phyloP scores from a whole-genome alignment of 2,888 invertebrate genomes.

The Bombylius major region DNA sequence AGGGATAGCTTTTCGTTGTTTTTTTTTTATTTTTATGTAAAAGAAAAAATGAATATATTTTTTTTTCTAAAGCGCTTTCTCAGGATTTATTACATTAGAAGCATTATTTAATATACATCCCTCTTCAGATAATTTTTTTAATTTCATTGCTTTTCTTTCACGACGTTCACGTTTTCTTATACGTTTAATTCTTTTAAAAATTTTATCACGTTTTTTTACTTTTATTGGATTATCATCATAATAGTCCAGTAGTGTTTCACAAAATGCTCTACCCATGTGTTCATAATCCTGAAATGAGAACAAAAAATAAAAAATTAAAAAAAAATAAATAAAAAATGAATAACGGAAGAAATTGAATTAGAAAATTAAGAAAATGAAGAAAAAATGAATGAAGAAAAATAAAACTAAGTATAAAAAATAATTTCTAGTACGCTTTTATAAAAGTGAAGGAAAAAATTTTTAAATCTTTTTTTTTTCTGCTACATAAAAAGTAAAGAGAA shows the following conservation, averaged over 20 bases:
- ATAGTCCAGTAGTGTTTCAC: constrained; percentile 84
- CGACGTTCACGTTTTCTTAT: constrained; percentile 35
- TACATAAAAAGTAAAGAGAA: too few species aligned
- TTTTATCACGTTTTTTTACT: constrained; percentile 40
- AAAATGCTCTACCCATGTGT: constrained; percentile 77
- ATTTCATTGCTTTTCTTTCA: constrained; percentile 35
- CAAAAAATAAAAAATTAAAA: constrained; percentile 3
- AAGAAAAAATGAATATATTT: neutral
- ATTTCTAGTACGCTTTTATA: too few species aligned
- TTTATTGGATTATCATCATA: constrained; percentile 77
- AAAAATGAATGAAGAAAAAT: too few species aligned
- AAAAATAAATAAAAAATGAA: neutral
- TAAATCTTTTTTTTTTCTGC: too few species aligned
- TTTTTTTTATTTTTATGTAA: too few species aligned
- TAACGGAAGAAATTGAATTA: neutral
- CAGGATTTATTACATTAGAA: neutral
- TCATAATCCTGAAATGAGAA: constrained; percentile 49
- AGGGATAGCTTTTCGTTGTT: too few species aligned
- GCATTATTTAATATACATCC: neutral
- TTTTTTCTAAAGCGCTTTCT: neutral
- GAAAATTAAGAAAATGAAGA: too few species aligned
- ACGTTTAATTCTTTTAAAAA: constrained; percentile 34
- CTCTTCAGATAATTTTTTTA: constrained; percentile 37
- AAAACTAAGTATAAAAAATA: too few species aligned
- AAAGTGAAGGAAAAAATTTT: too few species aligned